Evolutionary conservation across 2,797 vertebrate genomes (phyloP).

Genomic region (Eulemur albifrons): DNA sequence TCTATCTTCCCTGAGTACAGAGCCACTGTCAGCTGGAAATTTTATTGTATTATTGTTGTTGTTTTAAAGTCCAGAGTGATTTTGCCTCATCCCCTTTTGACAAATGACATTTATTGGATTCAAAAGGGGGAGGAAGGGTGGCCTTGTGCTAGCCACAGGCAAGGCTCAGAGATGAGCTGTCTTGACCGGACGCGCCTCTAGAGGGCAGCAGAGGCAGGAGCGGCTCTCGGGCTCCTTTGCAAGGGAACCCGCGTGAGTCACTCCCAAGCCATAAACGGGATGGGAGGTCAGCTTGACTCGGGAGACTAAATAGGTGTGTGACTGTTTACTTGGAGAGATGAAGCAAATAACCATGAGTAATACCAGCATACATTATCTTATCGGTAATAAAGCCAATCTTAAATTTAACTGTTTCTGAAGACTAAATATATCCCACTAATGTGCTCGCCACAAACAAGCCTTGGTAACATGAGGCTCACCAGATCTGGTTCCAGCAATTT

Average conservation of each 20-base stretch:
- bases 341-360: neutral
- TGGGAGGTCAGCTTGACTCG: neutral
- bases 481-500: constrained; percentile 78
- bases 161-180: neutral
- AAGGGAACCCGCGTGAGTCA: neutral
- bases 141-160: too few relatives aligned
- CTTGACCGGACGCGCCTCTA: neutral
- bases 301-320: neutral
- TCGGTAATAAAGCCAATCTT: constrained; percentile 6
- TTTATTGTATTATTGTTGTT: neutral
- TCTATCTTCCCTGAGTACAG: neutral
- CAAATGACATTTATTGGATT: neutral
- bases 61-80: neutral
- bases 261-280: neutral
- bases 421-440: constrained; percentile 52
- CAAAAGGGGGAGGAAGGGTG: neutral
- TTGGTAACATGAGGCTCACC: constrained; percentile 77
- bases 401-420: constrained; percentile 19
- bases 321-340: neutral
- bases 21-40: neutral
- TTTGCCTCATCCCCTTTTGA: neutral
- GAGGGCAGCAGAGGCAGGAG: constrained; percentile 41
- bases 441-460: neutral
- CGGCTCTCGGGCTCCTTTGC: neutral
- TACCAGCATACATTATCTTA: neutral